These are phyloP conservation scores for Oligia latruncula DNA, from an alignment of 2,888 invertebrate species.

Conservation along the genomic window DNA sequence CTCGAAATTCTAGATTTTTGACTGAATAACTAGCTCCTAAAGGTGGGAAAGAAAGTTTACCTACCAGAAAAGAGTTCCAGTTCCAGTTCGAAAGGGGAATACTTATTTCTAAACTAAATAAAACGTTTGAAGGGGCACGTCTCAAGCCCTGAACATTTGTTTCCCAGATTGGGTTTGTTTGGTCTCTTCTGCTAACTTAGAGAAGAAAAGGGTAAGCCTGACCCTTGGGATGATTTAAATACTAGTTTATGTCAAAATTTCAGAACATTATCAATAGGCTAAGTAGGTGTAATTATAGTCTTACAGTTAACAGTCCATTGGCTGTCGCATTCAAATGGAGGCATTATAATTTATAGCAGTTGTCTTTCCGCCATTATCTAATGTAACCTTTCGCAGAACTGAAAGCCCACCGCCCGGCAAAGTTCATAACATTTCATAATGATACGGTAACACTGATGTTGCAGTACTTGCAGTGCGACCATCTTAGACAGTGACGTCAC, in stretches of 20 bases:
- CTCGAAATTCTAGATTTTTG: not conserved
- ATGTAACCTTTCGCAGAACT: conserved; percentile 59
- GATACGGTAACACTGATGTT: conserved; percentile 31
- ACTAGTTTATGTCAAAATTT: not conserved
- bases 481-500: conserved; percentile 11
- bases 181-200: not conserved
- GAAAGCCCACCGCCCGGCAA: conserved; percentile 42
- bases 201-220: not conserved
- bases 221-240: not conserved
- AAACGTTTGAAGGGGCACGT: not conserved
- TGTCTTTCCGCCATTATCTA: conserved; percentile 27
- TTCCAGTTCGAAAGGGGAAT: no score
- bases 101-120: not conserved
- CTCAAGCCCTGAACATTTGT: not conserved
- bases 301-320: not conserved
- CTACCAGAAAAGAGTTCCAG: no score
- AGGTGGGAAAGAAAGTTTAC: not conserved
- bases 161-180: not conserved
- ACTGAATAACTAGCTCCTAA: not conserved
- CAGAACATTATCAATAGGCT: not conserved
- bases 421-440: conserved; percentile 56
- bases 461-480: not conserved
- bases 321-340: conserved; percentile 5
- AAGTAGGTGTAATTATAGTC: no score
- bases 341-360: conserved; percentile 26